These are phyloP conservation scores for Hylia prasina DNA, from an alignment of 2,113 vertebrate species.

Conservation along the genomic window DNA sequence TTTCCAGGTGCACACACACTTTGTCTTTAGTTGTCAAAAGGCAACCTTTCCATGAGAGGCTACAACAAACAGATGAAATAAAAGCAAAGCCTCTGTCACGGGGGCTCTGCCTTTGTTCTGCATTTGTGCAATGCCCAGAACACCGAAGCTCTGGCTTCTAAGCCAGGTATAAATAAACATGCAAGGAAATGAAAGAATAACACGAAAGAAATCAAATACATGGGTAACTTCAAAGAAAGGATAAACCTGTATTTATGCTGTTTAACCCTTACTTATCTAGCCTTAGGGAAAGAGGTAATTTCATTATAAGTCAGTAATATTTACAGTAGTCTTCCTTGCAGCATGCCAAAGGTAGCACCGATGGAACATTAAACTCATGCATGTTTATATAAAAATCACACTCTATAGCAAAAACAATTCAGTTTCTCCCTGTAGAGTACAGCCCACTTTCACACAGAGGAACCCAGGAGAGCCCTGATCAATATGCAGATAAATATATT, in stretches of 20 bases:
- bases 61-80: background rate
- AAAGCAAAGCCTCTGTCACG: background rate
- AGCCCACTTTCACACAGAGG: background rate
- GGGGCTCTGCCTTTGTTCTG: constrained; percentile 16
- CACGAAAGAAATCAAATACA: background rate
- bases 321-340: background rate
- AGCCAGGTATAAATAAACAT: constrained; percentile 39
- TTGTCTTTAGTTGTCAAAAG: background rate
- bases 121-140: constrained; percentile 7
- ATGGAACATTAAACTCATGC: background rate
- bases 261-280: background rate
- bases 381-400: background rate
- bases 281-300: background rate
- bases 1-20: background rate
- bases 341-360: background rate
- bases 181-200: constrained; percentile 8
- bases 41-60: background rate
- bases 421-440: background rate
- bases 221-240: background rate
- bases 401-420: background rate
- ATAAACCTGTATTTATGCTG: background rate
- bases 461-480: background rate
- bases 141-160: constrained; percentile 1
- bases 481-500: background rate
- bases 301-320: background rate